phyloP scores from a whole-genome alignment of 1,140 invertebrate species.

The Philaenus spumarius region DNA sequence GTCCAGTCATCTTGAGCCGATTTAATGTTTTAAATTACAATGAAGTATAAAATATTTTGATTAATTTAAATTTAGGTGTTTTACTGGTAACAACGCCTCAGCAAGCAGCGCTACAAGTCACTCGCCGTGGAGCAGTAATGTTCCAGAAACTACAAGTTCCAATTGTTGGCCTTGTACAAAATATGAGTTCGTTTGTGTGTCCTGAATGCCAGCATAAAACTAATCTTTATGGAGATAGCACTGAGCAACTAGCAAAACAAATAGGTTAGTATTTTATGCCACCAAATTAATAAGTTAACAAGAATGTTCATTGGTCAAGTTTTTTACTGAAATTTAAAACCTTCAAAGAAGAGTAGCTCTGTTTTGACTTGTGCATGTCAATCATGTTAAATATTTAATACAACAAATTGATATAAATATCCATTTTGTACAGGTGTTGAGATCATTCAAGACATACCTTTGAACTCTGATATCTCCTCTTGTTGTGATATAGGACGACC shows the following conservation, averaged over 20 bases:
- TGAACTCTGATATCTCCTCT: slow-evolving; percentile 60
- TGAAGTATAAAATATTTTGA: no score
- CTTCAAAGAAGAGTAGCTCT: no score
- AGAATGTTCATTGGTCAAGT: background rate
- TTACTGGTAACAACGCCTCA: slow-evolving; percentile 83
- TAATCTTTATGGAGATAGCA: slow-evolving; percentile 52
- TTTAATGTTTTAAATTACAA: no score
- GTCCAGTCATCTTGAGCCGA: no score
- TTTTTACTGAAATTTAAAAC: background rate
- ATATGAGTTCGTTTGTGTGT: slow-evolving; percentile 73
- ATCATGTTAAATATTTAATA: no score
- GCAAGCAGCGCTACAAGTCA: slow-evolving; percentile 71
- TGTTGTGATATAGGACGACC: slow-evolving; percentile 70
- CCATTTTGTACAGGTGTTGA: slow-evolving; percentile 43
- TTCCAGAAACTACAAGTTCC: slow-evolving; percentile 72
- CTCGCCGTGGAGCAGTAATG: slow-evolving; percentile 71
- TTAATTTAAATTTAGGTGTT: slow-evolving; percentile 46
- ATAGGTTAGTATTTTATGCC: slow-evolving; percentile 33
- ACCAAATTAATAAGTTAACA: slow-evolving; percentile 3
- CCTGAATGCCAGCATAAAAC: slow-evolving; percentile 57
- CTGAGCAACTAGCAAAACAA: slow-evolving; percentile 41
- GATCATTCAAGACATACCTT: slow-evolving; percentile 65
- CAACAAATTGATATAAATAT: no score
- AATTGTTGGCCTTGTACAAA: slow-evolving; percentile 74
- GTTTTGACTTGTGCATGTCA: no score